Evolutionary conservation across 2,888 invertebrate genomes (phyloP).

Genomic region (Onthophagus sagittarius): DNA sequence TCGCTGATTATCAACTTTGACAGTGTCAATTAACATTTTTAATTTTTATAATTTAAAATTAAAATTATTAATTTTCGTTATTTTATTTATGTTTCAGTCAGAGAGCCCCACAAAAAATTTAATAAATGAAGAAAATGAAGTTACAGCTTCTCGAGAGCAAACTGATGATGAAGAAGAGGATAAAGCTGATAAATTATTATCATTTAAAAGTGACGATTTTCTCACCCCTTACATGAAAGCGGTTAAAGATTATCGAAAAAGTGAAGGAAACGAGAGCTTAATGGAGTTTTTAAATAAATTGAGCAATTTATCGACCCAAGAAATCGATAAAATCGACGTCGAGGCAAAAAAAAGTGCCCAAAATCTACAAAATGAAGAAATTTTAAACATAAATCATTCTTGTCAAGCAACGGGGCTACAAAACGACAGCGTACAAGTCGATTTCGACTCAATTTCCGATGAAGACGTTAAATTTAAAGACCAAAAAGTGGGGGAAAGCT

Average conservation of each 20-base stretch:
- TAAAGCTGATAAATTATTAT: background rate
- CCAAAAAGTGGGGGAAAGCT: background rate
- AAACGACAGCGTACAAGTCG: background rate
- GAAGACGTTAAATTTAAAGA: background rate
- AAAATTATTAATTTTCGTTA: too few species aligned
- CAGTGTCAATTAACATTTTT: too few species aligned
- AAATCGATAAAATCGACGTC: background rate
- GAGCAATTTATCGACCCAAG: constrained; percentile 22
- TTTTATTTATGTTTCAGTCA: too few species aligned
- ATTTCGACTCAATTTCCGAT: background rate
- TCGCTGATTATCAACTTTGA: too few species aligned
- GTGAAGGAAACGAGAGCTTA: constrained; percentile 27
- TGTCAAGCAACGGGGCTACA: background rate
- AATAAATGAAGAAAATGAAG: too few species aligned
- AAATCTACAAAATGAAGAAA: background rate
- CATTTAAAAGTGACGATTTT: constrained; percentile 28
- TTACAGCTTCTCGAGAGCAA: too few species aligned
- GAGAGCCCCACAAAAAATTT: background rate
- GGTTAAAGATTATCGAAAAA: constrained; percentile 29
- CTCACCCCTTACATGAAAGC: constrained; percentile 35
- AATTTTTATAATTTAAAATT: too few species aligned
- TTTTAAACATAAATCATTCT: background rate
- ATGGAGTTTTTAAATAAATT: constrained; percentile 34
- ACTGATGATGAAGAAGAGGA: background rate
- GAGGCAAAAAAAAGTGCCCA: background rate